phyloP scores from a whole-genome alignment of 2,113 vertebrate genomes.

The Oreocharis arfaki region DNA sequence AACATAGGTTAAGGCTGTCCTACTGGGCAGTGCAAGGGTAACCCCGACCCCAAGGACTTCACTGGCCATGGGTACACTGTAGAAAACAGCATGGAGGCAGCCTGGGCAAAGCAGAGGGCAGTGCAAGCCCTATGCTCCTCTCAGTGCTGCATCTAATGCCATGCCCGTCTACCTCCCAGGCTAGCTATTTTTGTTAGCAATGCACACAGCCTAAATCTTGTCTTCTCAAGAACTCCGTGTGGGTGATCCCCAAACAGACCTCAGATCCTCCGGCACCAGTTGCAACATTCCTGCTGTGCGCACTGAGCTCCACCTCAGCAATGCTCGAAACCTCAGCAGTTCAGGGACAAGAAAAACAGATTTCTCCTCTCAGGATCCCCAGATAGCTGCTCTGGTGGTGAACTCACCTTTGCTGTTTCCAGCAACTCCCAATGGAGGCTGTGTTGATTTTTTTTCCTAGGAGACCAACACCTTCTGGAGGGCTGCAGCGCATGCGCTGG shows the following conservation, averaged over 20 bases:
- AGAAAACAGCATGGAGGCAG: not conserved
- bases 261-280: not conserved
- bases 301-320: accelerated
- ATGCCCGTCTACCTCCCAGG: not conserved
- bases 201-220: not conserved
- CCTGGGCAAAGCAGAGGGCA: not conserved
- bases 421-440: not conserved
- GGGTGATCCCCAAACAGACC: not conserved
- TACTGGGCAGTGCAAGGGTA: not conserved
- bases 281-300: not conserved
- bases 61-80: accelerated
- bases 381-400: not conserved
- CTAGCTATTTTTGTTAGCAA: not conserved
- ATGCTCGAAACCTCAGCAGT: not conserved
- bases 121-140: accelerated
- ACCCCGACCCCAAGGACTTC: not conserved
- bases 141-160: accelerated
- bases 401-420: not conserved
- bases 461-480: not conserved
- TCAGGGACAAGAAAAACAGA: not conserved
- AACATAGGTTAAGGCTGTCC: not conserved
- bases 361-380: not conserved
- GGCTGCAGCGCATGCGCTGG: accelerated
- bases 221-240: not conserved
- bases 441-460: not conserved